phyloP scores from a whole-genome alignment of 2,888 invertebrate species.

The Opisthograptis luteolata region DNA sequence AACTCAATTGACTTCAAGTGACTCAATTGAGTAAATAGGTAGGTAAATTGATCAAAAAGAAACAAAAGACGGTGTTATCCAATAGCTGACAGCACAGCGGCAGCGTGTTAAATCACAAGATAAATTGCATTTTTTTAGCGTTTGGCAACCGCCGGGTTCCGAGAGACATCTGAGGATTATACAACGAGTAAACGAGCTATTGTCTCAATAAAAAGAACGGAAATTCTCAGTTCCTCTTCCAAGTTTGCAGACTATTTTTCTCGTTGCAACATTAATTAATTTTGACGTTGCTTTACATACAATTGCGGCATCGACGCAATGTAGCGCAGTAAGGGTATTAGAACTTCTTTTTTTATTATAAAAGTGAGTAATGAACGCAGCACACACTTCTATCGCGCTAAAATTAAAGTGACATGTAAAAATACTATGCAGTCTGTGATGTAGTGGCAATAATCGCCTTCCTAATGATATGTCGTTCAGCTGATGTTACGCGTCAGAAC shows the following conservation, averaged over 20 bases:
- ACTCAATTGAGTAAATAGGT: constrained; percentile 9
- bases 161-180: constrained; percentile 42
- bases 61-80: constrained; percentile 24
- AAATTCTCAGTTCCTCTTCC: constrained; percentile 65
- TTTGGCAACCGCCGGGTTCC: constrained; percentile 38
- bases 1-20: constrained; percentile 9
- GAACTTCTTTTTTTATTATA: too few relatives aligned
- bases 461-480: too few relatives aligned
- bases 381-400: too few relatives aligned
- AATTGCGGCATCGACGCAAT: constrained; percentile 13
- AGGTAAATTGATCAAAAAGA: constrained; percentile 19
- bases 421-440: too few relatives aligned
- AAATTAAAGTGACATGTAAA: too few relatives aligned
- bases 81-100: too few relatives aligned
- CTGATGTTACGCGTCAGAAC: too few relatives aligned
- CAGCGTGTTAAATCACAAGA: constrained; percentile 45
- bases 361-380: too few relatives aligned
- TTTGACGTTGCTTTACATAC: constrained; percentile 27
- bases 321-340: constrained; percentile 5
- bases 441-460: too few relatives aligned
- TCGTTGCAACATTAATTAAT: constrained; percentile 46
- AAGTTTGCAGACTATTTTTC: constrained; percentile 49
- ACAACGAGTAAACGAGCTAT: constrained; percentile 53
- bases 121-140: constrained; percentile 44
- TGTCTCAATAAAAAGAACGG: constrained; percentile 51